Evolutionary conservation across 1,140 invertebrate genomes (phyloP), one percentile per base, ranked within the genome.

Genomic region (Heliconius hermathena): DNA sequence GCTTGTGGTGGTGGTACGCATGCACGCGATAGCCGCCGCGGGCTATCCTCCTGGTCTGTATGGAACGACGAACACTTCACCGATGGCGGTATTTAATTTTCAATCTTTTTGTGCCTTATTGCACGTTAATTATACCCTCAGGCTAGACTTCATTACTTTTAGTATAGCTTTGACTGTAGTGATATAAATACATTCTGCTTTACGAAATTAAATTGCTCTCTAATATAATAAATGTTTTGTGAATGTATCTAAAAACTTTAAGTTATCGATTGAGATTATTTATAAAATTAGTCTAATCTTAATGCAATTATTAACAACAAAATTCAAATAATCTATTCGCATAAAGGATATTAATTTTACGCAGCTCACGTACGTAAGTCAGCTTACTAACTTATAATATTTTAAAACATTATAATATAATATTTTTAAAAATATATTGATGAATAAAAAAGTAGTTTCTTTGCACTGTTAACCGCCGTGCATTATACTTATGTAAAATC

Each of bases 1-100:
- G 82, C n/a, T 36, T 6, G 4, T 52, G 18, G 16, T 52, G 41
- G 41, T 52, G 49, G 71, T 80, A 75, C 77, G 78, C 60, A 66
- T 83, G 78, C 84, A 88, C 86, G 87, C 87, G 82, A 86, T 84
- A 77, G 80, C 73, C 66, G 83, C 83, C 82, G 70, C 77, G 76
- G 82, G 84, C 82, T 33, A 81, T 75, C 76, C 66, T 71, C 70
- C 60, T 71, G 52, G 78, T 74, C 76, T 78, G 76, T 71, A 74
- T 76, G 70, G 66, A 80, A 77, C 78, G 75, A 79, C 74, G 76
- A 57, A 73, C 78, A 78, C 77, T 81, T 80, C 73, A 77, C 79
- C 78, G 78, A 81, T 78, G 77, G 73, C 71, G 73, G 78, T 78
- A 84, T 84, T 82, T 86, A 80, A 83, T 84, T 83, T 82, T 81